Evolutionary conservation across 2,888 invertebrate genomes (phyloP).

Genomic region (Drosophila birchii): DNA sequence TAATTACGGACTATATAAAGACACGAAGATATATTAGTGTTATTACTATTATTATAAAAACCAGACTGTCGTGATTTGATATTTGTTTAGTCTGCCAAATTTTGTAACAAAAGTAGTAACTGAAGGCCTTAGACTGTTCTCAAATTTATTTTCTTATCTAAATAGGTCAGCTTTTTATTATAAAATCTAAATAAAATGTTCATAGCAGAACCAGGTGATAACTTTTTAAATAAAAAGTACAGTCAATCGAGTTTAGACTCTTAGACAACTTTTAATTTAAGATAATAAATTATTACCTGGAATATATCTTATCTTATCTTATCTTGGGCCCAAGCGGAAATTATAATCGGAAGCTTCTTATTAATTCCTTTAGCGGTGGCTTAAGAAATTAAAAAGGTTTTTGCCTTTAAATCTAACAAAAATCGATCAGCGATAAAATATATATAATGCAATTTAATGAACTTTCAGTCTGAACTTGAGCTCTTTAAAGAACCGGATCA

Average conservation of each 20-base stretch:
- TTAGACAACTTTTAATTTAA: not conserved
- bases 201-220: not conserved
- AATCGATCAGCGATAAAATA: slow-evolving; percentile 20
- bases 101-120: not conserved
- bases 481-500: slow-evolving; percentile 4
- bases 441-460: not conserved
- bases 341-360: slow-evolving; percentile 28
- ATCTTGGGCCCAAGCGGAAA: slow-evolving; percentile 38
- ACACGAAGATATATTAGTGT: not conserved
- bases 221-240: slow-evolving; percentile 1
- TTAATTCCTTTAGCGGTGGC: slow-evolving; percentile 11
- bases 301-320: slow-evolving; percentile 15
- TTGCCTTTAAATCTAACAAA: slow-evolving; percentile 1
- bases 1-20: slow-evolving; percentile 8
- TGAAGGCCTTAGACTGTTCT: not conserved
- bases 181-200: not conserved
- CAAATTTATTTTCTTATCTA: slow-evolving; percentile 11
- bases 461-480: slow-evolving; percentile 2
- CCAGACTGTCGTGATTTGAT: not conserved
- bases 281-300: not conserved
- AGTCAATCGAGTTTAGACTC: not conserved
- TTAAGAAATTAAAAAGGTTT: slow-evolving; percentile 4
- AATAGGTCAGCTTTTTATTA: not conserved
- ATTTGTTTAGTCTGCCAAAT: not conserved
- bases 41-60: not conserved